Evolutionary conservation across 2,113 vertebrate species (phyloP), one percentile per base, ranked within the genome.

Genomic region (Saguinus imperator): DNA sequence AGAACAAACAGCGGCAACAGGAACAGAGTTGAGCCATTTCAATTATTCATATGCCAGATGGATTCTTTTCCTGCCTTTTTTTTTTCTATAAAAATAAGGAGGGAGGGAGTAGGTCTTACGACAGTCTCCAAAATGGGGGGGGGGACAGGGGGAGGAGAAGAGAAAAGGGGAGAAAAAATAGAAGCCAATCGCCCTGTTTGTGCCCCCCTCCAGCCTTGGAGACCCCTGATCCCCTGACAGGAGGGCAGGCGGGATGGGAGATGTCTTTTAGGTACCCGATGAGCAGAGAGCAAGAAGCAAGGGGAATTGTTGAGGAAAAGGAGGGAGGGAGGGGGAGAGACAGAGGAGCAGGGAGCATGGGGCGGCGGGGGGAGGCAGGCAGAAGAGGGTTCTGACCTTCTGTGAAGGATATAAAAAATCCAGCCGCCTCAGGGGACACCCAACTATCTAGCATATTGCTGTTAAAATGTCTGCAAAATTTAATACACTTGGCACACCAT

Each of bases 1-100:
- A 99, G 99, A 99, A 98, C 99, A 99, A 99, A 99, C 99, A 99
- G 99, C 99, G 99, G 99, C 99, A 99, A 99, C 99, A 99, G 99
- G 99, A 99, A 99, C 99, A 99, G 99, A 99, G 99, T 99, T 99
- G 99, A 99, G 99, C 99, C 99, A 98, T 99, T 99, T 99, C 99
- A 99, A 99, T 99, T 99, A 99, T 99, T 99, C 99, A 99, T 99
- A 98, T 89, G 98, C 99, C 99, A 99, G 99, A 99, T 99, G 99
- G 99, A 99, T 99, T 99, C 98, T 98, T 99, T 99, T 99, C 99
- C 99, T 99, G 98, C 98, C 98, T 98, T 98, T 98, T 99, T 99
- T 98, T 98, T 98, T 87, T 25, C 97, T 98, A 97, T 94, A 98
- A 98, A 98, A 99, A 98, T 90, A 95, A 95, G 84, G 82, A 61